These are phyloP conservation scores for Dichetophora obliterata DNA, from an alignment of 2,888 invertebrate species.

Conservation along the genomic window DNA sequence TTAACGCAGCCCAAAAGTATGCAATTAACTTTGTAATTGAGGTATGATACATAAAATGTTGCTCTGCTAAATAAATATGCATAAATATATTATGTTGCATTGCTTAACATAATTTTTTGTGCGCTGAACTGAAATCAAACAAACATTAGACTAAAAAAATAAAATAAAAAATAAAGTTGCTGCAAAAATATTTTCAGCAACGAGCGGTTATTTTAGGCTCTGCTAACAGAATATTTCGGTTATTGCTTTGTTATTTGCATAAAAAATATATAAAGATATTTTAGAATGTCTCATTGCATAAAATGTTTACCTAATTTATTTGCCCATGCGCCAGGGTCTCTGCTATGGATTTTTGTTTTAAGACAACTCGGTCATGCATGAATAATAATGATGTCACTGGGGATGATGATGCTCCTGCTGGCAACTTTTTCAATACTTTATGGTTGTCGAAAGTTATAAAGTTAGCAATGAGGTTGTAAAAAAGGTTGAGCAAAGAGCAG, in stretches of 20 bases:
- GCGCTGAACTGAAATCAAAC: too few relatives aligned
- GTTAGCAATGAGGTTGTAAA: background rate
- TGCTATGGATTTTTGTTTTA: background rate
- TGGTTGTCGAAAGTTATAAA: conserved; percentile 12
- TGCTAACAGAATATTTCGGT: background rate
- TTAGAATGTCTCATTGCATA: background rate
- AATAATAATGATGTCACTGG: conserved; percentile 65
- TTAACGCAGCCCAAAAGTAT: too few relatives aligned
- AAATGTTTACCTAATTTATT: background rate
- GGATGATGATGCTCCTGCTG: background rate
- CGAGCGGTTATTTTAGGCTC: background rate
- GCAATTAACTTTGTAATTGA: too few relatives aligned
- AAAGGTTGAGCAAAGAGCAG: background rate
- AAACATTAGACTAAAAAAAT: too few relatives aligned
- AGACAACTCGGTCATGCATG: conserved; percentile 63
- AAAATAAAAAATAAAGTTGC: too few relatives aligned
- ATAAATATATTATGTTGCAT: too few relatives aligned
- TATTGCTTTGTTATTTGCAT: background rate
- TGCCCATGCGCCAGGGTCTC: background rate
- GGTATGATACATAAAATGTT: too few relatives aligned
- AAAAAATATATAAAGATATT: background rate
- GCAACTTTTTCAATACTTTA: conserved; percentile 4
- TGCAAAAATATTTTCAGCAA: too few relatives aligned
- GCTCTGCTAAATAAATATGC: too few relatives aligned
- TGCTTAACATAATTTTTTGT: too few relatives aligned